phyloP scores from a whole-genome alignment of 2,888 invertebrate species.

The Myopa tessellatipennis region DNA sequence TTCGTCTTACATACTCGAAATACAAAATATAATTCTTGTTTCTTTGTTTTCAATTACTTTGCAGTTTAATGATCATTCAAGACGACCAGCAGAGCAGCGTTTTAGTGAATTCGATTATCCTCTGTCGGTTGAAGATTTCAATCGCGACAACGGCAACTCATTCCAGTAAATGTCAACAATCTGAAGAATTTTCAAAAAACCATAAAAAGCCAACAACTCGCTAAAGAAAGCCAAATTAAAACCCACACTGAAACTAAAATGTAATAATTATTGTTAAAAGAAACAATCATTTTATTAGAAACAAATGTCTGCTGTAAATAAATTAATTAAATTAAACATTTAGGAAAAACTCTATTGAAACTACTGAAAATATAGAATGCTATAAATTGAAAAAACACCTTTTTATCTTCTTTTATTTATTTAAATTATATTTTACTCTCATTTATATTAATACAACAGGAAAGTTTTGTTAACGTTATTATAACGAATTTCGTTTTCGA shows the following conservation, averaged over 20 bases:
- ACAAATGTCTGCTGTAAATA: background rate
- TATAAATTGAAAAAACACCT: background rate
- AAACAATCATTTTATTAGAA: too few relatives aligned
- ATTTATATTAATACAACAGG: too few relatives aligned
- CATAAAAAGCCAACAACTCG: background rate
- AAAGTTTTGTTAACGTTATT: too few relatives aligned
- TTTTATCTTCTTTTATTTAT: too few relatives aligned
- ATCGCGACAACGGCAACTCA: conserved; percentile 53
- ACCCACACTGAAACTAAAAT: background rate
- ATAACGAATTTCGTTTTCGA: too few relatives aligned
- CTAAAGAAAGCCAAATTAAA: background rate
- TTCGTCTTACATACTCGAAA: too few relatives aligned
- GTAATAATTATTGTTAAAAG: background rate
- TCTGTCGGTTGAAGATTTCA: conserved; percentile 57
- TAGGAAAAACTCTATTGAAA: background rate
- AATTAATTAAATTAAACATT: background rate
- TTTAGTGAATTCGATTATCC: conserved; percentile 61
- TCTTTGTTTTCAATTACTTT: conserved; percentile 39
- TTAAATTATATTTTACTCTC: too few relatives aligned
- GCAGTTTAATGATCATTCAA: conserved; percentile 58
- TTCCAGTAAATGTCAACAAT: conserved; percentile 51
- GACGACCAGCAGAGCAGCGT: conserved; percentile 49
- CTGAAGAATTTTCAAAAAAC: background rate
- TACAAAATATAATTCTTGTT: too few relatives aligned
- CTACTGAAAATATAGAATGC: background rate